These are phyloP conservation scores for Delia radicum DNA, from an alignment of 1,140 invertebrate species.

Conservation along the genomic window DNA sequence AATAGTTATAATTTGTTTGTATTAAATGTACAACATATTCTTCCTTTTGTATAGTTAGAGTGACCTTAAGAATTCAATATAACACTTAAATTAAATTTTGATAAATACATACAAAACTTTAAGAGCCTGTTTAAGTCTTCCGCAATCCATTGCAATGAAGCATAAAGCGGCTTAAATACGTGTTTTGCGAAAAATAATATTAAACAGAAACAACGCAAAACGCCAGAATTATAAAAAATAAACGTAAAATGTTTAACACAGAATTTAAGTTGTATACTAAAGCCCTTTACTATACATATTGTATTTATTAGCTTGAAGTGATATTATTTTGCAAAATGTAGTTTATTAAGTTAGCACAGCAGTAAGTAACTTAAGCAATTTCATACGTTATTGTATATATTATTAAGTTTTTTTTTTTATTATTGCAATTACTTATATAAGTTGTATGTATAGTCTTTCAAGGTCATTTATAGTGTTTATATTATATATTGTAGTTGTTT, in stretches of 20 bases:
- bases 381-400: neutral
- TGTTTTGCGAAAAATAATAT: neutral
- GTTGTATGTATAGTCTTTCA: neutral
- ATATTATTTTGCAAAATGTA: neutral
- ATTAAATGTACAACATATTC: too few relatives aligned
- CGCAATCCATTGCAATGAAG: neutral
- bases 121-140: neutral
- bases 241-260: neutral
- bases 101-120: neutral
- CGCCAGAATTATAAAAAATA: neutral
- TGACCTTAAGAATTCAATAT: neutral
- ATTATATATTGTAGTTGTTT: too few relatives aligned
- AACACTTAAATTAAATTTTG: neutral
- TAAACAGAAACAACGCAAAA: neutral
- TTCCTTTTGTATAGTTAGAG: neutral
- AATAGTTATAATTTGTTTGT: too few relatives aligned
- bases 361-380: neutral
- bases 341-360: neutral
- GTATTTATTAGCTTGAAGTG: neutral
- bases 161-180: neutral
- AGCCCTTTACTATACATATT: neutral
- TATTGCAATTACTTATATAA: neutral
- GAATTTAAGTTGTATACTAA: neutral
- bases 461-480: neutral
- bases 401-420: neutral